Evolutionary conservation across 2,797 vertebrate genomes (phyloP).

Genomic region (Echeneis naucrates): DNA sequence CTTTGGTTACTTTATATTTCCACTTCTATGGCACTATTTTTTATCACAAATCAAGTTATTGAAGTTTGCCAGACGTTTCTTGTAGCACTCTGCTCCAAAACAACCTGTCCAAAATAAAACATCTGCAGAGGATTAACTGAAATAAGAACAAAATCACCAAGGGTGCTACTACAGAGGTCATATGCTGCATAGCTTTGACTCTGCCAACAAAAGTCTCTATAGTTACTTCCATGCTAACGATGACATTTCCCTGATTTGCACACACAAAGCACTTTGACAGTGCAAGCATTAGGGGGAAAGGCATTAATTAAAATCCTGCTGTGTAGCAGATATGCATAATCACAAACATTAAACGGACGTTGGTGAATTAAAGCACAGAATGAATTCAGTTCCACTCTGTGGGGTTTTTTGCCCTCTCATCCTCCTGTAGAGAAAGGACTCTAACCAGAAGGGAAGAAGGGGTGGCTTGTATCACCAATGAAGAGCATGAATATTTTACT

Average conservation of each 20-base stretch:
- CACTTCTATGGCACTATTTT: slow-evolving; percentile 22
- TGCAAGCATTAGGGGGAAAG: slow-evolving; percentile 43
- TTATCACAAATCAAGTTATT: not conserved
- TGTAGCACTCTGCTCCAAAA: slow-evolving; percentile 4
- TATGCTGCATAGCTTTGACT: slow-evolving; percentile 33
- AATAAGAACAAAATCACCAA: slow-evolving; percentile 33
- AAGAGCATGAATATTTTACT: slow-evolving; percentile 66
- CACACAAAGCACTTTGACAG: slow-evolving; percentile 60
- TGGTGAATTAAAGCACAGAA: slow-evolving; percentile 72
- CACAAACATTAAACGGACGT: slow-evolving; percentile 75
- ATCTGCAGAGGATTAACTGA: slow-evolving; percentile 38
- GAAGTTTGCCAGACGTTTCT: not conserved
- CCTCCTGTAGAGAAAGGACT: slow-evolving; percentile 47
- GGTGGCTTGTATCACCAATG: slow-evolving; percentile 55
- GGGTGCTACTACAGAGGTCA: slow-evolving; percentile 40
- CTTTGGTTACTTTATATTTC: not conserved
- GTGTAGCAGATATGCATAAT: slow-evolving; percentile 78
- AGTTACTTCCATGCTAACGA: slow-evolving; percentile 63
- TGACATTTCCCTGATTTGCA: slow-evolving; percentile 74
- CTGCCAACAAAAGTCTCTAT: slow-evolving; percentile 32
- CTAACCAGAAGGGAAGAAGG: slow-evolving; percentile 32
- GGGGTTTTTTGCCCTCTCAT: slow-evolving; percentile 51
- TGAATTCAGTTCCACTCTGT: slow-evolving; percentile 71
- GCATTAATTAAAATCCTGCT: slow-evolving; percentile 85
- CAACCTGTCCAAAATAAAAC: slow-evolving; percentile 17